Evolutionary conservation across 37 sponge, comb jelly and placozoan genomes (phyloP).

Genomic region (Dysidea cf. avara): DNA sequence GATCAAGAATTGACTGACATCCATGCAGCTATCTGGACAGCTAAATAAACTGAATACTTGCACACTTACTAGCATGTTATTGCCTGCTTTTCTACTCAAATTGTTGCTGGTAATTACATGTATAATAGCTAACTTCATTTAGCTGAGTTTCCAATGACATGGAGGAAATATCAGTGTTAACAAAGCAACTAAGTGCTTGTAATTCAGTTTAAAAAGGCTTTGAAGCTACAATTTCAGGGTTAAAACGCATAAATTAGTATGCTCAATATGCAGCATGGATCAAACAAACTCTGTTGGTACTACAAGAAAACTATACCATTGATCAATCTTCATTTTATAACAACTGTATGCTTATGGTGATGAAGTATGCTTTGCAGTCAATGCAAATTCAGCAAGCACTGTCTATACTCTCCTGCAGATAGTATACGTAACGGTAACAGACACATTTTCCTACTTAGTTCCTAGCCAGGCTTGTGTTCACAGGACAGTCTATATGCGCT

Average conservation of each 20-base stretch:
- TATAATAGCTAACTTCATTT: too few species aligned
- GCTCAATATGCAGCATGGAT: slow-evolving; percentile 23
- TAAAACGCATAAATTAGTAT: slow-evolving; percentile 18
- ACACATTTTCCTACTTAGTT: slow-evolving; percentile 12
- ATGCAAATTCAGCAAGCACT: not conserved
- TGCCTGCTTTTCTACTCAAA: too few species aligned
- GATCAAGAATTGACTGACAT: too few species aligned
- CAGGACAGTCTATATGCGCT: slow-evolving; percentile 12
- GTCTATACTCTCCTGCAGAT: slow-evolving; percentile 8
- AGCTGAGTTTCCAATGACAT: too few species aligned
- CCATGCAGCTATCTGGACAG: too few species aligned
- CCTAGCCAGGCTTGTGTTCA: slow-evolving; percentile 4
- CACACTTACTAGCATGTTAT: too few species aligned
- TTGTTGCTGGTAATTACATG: too few species aligned
- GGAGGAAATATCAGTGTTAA: too few species aligned
- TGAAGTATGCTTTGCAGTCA: slow-evolving; percentile 15
- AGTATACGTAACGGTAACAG: not conserved
- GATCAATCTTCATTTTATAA: too few species aligned
- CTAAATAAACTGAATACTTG: too few species aligned
- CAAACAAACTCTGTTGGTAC: not conserved
- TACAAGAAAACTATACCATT: slow-evolving; percentile 10
- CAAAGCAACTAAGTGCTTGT: too few species aligned
- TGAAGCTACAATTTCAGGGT: not conserved
- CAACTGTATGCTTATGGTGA: not conserved
- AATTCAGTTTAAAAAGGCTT: slow-evolving; percentile 36